These are phyloP conservation scores for Chloromyia formosa DNA, from an alignment of 2,888 invertebrate species.

Conservation along the genomic window DNA sequence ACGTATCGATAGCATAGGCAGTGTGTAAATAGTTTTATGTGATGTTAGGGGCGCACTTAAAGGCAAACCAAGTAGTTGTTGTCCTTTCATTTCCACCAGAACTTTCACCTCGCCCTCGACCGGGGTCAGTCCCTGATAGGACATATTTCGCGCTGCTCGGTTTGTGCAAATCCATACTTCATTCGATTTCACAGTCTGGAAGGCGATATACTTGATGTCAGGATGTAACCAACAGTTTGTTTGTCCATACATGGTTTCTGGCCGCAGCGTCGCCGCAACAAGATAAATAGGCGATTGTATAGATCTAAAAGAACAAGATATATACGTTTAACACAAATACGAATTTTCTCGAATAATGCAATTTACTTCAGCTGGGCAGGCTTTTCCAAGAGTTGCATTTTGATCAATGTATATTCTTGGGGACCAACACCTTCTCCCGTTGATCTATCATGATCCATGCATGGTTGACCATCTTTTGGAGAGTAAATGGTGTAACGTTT, in stretches of 20 bases:
- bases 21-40: constrained; percentile 86
- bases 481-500: constrained; percentile 97
- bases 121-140: constrained; percentile 89
- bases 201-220: constrained; percentile 91
- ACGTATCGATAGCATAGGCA: constrained; percentile 98
- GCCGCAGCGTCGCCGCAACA: constrained; percentile 96
- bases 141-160: constrained; percentile 93
- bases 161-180: constrained; percentile 89
- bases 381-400: constrained; percentile 80
- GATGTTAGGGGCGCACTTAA: constrained; percentile 85
- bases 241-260: constrained; percentile 99
- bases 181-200: constrained; percentile 72
- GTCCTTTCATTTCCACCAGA: constrained; percentile 74
- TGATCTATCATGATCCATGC: constrained; percentile 99
- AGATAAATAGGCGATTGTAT: constrained; percentile 65
- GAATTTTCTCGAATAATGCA: too few species aligned
- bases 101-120: constrained; percentile 81
- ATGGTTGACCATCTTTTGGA: constrained; percentile 96
- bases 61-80: constrained; percentile 82
- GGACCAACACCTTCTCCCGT: constrained; percentile 97
- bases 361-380: constrained; percentile 70
- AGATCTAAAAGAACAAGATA: constrained; percentile 51
- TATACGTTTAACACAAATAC: neutral
- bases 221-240: constrained; percentile 99
- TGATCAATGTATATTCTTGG: constrained; percentile 96